phyloP scores from a whole-genome alignment of 23 tunicate species.

The Ascidia mentula region DNA sequence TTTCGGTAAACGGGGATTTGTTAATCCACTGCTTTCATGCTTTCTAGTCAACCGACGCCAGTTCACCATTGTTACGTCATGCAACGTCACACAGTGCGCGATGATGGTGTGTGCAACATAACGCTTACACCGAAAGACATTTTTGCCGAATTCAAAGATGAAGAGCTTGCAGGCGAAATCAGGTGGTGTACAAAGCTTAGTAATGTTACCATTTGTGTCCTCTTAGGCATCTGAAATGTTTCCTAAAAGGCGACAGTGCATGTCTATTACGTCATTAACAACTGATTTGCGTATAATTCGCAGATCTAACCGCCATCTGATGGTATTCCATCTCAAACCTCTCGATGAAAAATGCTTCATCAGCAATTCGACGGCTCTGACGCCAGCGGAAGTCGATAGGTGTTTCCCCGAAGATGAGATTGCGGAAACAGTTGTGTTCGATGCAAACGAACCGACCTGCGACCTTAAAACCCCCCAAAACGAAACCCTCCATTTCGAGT shows the following conservation, averaged over 20 bases:
- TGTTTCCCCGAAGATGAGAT: constrained; percentile 9
- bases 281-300: neutral
- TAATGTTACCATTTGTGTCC: no score
- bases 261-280: no score
- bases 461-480: neutral
- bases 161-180: neutral
- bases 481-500: neutral
- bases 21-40: neutral
- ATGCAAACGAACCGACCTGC: neutral
- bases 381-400: neutral
- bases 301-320: neutral
- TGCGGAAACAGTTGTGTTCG: neutral
- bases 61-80: constrained; percentile 20
- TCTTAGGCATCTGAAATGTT: no score
- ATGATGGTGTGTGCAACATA: constrained; percentile 15
- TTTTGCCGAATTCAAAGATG: neutral
- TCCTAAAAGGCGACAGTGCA: no score
- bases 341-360: neutral
- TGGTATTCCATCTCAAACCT: neutral
- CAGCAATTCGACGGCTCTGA: neutral
- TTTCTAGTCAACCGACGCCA: neutral
- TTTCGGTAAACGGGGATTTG: neutral
- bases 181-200: neutral
- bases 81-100: neutral
- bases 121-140: constrained; percentile 16